phyloP scores from a whole-genome alignment of 2,113 vertebrate genomes.

The Origma solitaria region DNA sequence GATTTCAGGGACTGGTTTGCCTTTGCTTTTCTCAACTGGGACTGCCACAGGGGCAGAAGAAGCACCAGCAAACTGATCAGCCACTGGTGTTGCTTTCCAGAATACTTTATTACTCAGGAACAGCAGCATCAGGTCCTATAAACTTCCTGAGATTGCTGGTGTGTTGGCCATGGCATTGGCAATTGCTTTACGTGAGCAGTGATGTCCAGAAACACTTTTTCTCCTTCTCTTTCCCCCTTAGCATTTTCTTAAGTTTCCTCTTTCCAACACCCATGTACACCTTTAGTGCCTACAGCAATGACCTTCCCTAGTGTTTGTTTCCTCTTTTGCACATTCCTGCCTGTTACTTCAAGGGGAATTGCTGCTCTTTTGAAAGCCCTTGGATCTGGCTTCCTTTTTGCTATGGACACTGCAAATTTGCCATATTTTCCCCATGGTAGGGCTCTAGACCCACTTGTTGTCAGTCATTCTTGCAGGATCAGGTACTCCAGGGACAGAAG shows the following conservation, averaged over 20 bases:
- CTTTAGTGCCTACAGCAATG: background rate
- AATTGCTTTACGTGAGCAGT: background rate
- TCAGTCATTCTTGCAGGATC: background rate
- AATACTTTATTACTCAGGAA: background rate
- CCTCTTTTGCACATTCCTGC: background rate
- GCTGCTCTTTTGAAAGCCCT: background rate
- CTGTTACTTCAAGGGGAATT: background rate
- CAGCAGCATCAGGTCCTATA: background rate
- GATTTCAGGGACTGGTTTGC: background rate
- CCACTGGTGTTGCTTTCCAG: background rate
- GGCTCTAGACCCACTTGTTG: background rate
- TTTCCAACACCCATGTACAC: background rate
- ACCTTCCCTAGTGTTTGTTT: background rate
- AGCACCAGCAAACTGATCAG: background rate
- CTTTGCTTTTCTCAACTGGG: background rate
- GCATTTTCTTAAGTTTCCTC: background rate
- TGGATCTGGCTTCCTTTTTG: background rate
- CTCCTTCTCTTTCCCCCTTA: background rate
- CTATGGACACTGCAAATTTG: background rate
- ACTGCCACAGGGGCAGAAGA: background rate
- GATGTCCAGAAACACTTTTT: background rate
- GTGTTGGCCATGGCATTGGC: background rate
- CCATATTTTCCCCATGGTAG: rapidly evolving
- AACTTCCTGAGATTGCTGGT: background rate
- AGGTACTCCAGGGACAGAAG: background rate